phyloP scores from a whole-genome alignment of 2,797 vertebrate species.

The Danio tinwini region DNA sequence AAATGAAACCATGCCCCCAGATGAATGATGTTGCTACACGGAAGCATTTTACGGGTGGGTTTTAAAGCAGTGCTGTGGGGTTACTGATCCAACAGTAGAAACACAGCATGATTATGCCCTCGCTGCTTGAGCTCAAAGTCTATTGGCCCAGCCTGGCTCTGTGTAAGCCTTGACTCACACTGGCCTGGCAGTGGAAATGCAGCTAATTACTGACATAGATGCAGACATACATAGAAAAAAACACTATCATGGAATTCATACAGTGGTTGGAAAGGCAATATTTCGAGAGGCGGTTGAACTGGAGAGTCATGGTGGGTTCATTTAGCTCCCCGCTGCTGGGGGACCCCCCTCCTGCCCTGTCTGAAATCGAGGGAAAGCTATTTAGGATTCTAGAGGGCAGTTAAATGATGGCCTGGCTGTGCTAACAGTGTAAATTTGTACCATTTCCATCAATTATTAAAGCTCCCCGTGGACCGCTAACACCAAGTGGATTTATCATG shows the following conservation, averaged over 20 bases:
- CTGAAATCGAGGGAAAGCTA: slow-evolving; percentile 35
- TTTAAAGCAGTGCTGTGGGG: too few relatives aligned
- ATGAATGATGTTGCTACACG: too few relatives aligned
- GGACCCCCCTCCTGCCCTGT: slow-evolving; percentile 35
- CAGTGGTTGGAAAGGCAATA: slow-evolving; percentile 14
- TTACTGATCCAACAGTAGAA: too few relatives aligned
- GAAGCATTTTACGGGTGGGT: too few relatives aligned
- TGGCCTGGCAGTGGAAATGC: too few relatives aligned
- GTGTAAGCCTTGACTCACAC: too few relatives aligned
- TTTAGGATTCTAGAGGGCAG: slow-evolving; percentile 58
- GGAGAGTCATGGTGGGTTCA: slow-evolving; percentile 30
- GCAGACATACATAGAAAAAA: background rate
- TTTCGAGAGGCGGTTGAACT: slow-evolving; percentile 23
- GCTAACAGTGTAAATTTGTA: slow-evolving; percentile 65
- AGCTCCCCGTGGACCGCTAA: slow-evolving; percentile 55
- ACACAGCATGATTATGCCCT: too few relatives aligned
- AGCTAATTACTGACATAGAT: slow-evolving; percentile 7
- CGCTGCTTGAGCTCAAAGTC: too few relatives aligned
- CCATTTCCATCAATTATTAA: slow-evolving; percentile 68
- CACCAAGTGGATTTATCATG: slow-evolving; percentile 64
- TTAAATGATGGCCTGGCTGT: slow-evolving; percentile 57
- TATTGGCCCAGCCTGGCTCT: too few relatives aligned
- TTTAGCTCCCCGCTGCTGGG: slow-evolving; percentile 48
- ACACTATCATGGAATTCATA: background rate
- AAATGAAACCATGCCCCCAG: too few relatives aligned